phyloP scores from a whole-genome alignment of 2,113 vertebrate genomes.

The Callospermophilus lateralis region DNA sequence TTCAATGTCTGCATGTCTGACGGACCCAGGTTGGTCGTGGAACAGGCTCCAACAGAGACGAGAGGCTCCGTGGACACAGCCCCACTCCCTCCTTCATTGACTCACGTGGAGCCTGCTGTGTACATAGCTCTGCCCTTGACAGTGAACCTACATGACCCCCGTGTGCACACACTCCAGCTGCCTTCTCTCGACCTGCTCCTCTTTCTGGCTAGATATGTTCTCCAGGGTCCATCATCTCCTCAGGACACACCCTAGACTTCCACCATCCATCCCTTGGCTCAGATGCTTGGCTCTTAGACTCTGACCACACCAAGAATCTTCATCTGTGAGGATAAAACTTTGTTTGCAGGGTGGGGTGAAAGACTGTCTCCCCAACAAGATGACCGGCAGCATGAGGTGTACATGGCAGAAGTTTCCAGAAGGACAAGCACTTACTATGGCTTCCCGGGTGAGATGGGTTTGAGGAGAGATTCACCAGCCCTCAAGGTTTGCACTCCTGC shows the following conservation, averaged over 20 bases:
- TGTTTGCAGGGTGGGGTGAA: background rate
- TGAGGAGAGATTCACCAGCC: background rate
- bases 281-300: background rate
- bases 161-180: rapidly evolving
- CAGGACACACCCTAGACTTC: background rate
- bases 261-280: background rate
- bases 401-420: background rate
- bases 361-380: background rate
- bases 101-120: background rate
- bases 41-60: background rate
- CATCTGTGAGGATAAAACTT: background rate
- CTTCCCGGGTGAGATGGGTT: background rate
- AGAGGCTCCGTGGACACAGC: background rate
- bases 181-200: background rate
- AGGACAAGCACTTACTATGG: background rate
- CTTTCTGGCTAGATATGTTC: background rate
- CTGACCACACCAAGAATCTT: background rate
- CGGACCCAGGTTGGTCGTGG: background rate
- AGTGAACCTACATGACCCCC: background rate
- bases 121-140: background rate
- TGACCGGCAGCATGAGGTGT: background rate
- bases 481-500: background rate
- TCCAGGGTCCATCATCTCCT: background rate
- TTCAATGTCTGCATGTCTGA: background rate
- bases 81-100: background rate